These are phyloP conservation scores for Hydrochoerus hydrochaeris DNA, from an alignment of 2,113 vertebrate species.

Conservation along the genomic window DNA sequence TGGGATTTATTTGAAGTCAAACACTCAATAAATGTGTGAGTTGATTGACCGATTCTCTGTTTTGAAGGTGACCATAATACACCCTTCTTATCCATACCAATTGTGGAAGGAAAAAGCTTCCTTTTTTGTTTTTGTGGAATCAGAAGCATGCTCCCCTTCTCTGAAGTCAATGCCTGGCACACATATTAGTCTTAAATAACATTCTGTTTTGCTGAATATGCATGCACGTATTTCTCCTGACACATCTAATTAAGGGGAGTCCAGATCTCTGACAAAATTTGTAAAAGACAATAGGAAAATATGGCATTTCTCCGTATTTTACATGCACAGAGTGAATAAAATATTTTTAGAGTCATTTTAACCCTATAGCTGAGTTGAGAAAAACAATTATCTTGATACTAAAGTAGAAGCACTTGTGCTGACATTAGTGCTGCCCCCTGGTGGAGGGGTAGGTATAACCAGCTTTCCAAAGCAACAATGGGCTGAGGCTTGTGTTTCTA, in stretches of 20 bases:
- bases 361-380: background rate
- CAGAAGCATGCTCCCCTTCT: background rate
- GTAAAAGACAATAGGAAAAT: background rate
- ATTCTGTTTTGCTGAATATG: background rate
- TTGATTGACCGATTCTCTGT: constrained; percentile 72
- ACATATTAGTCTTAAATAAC: background rate
- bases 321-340: background rate
- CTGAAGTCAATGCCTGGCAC: background rate
- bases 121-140: background rate
- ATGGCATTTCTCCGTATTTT: background rate
- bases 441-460: background rate
- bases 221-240: background rate
- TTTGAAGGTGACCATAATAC: constrained; percentile 58
- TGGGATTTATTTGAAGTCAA: constrained; percentile 73
- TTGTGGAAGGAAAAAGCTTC: background rate
- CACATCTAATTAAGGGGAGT: background rate
- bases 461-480: rapidly evolving
- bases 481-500: background rate
- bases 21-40: constrained; percentile 69
- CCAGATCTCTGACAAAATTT: background rate
- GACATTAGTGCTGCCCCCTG: constrained; percentile 22
- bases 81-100: constrained; percentile 15
- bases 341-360: background rate
- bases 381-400: background rate
- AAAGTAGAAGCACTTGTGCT: background rate